Base-by-base conservation (phyloP, 2,113 vertebrate species). In the Amblyornis subalaris region DNA sequence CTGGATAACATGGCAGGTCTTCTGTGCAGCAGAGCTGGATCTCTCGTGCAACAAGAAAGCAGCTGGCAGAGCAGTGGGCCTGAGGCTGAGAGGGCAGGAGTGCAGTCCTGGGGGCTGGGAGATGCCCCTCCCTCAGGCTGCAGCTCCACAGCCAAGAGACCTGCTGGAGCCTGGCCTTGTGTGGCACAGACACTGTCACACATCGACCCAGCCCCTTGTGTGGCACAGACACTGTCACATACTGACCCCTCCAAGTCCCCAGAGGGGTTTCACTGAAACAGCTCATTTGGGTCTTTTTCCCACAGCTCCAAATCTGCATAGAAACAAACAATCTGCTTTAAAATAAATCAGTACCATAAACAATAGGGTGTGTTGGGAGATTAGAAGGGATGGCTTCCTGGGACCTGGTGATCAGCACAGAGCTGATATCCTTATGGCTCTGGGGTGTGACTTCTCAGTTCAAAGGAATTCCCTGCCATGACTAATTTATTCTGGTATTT, bases 381-480 rank as follows among this genome's bases (percentile, higher is more conserved):
- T 81, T 57, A 70, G 71, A 57, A 88, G 75, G 58, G 54, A 42
- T 42, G 47, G 54, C 35, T 94, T 89, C 67, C 92, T 29, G 29
- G 66, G 55, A 72, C 82, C 82, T 93, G 92, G 58, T 70, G 80
- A 87, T 76, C 65, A 83, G 35, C 65, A n/a, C 60, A 65, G 70
- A 60, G 61, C 44, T 84, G 80, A 86, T 87, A 86, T 72, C 80
- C 80, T 61, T 6, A 25, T 38, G 89, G 70, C 70, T 95, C 42
- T 89, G 73, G 93, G 84, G 40, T 82, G 77, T 82, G 80, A 92
- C 61, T 87, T 67, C 83, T 65, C 84, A 81, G 73, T 93, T 96
- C 91, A 94, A 95, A 95, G 81, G 89, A 94, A 96, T 94, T 91
- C 94, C 58, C 87, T 70, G 38, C 61, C 53, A 53, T 85, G 86